phyloP scores from a whole-genome alignment of 2,113 vertebrate genomes.

The Prolemur simus region DNA sequence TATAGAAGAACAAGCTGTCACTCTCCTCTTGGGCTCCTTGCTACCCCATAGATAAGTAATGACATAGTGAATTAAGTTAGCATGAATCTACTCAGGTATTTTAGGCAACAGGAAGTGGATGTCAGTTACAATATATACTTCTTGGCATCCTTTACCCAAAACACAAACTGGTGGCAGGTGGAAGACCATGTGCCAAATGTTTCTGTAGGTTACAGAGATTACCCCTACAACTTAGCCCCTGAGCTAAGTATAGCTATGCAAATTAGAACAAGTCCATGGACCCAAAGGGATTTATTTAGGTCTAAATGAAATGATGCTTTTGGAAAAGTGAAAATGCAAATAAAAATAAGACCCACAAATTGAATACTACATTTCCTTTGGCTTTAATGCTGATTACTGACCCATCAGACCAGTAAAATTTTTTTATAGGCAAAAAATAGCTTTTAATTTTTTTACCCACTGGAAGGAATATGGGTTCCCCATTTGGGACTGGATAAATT shows the following conservation, averaged over 20 bases:
- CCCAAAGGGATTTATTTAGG: not conserved
- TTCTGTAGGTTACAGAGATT: slow-evolving; percentile 45
- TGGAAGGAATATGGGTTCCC: not conserved
- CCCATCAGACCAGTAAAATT: not conserved
- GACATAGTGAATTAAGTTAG: not conserved
- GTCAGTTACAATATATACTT: slow-evolving; percentile 34
- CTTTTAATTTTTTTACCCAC: not conserved
- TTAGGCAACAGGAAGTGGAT: slow-evolving; percentile 53
- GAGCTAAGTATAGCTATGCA: not conserved
- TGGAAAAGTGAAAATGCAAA: slow-evolving; percentile 11
- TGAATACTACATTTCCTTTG: not conserved
- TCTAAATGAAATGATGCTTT: slow-evolving; percentile 19
- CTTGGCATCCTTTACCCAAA: slow-evolving; percentile 57
- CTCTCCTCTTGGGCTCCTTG: not conserved
- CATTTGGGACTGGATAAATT: not conserved
- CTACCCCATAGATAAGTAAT: not conserved
- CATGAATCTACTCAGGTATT: slow-evolving; percentile 39
- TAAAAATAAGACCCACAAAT: slow-evolving; percentile 1
- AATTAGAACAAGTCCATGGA: not conserved
- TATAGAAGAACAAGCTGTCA: not conserved
- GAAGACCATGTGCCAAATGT: slow-evolving; percentile 15
- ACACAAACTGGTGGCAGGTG: slow-evolving; percentile 55
- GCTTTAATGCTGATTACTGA: slow-evolving; percentile 14
- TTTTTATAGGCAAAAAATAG: not conserved
- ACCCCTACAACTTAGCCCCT: not conserved